Base-by-base conservation (phyloP, 2,888 invertebrate genomes). In the Poecilus cupreus region DNA sequence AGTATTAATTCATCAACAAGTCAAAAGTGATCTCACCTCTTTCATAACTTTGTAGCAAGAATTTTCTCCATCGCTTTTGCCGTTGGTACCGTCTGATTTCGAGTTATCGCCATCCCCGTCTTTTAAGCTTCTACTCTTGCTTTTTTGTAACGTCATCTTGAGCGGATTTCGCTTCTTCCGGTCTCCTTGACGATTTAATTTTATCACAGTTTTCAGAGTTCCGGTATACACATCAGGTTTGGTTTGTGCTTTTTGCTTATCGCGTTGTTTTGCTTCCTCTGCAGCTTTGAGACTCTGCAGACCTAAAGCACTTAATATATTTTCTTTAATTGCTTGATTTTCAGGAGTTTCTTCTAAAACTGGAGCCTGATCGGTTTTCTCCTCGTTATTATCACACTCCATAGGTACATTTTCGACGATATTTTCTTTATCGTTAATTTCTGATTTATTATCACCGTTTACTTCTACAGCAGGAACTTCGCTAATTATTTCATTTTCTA, bases 131-230 rank as follows among this genome's bases (percentile, higher is more conserved):
- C 94, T 88, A 84, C 91, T 90, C 87, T 93, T 94, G 86, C 90
- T 93, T 88, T 94, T 94, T 89, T 94, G 94, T 88, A 95, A 92
- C 82, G 95, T 95, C 93, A 95, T 94, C 89, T 95, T 96, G 84
- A 95, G 88, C 0, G 94, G 93, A 83, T 93, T 93, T 83, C 94
- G 91, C 86, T 93, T 93, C 88, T 94, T 94, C 85, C 93, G 93
- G 88, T 87, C 87, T 22, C 83, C 85, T 83, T 86, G 89, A 83
- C 93, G 91, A 87, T 93, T 94, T 83, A 96, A 89, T 89, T 96
- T 95, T 85, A 96, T 96, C 85, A 96, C 94, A 85, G 96, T 96
- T 87, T 96, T 96, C 83, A 96, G 88, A 0, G 96, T 96, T 46
- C 96, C 96, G 1, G 95, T 95, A 86, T 94, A 95, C 85, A 92